Evolutionary conservation across 2,888 invertebrate genomes (phyloP), one percentile per base, ranked within the genome.

Genomic region (Prenolepis imparis): DNA sequence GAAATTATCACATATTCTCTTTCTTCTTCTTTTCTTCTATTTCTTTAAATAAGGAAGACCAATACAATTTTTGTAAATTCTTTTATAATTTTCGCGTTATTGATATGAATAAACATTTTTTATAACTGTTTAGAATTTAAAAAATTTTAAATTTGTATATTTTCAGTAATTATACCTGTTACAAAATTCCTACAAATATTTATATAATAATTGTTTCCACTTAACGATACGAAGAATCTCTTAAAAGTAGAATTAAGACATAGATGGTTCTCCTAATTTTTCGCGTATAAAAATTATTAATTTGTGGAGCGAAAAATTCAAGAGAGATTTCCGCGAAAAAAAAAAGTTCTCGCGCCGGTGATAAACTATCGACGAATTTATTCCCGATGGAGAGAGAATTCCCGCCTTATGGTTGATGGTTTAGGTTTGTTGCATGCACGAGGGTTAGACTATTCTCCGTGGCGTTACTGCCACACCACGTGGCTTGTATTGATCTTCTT

Each of bases 401-500:
- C 59, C 68, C 67, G 52, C 66, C 68, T 70, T 67, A 63, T 32
- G 78, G 70, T 83, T 86, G 75, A 73, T 74, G 75, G 73, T 86
- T 85, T 84, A 88, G 86, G 85, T 90, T 52, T 90, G 90, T 90
- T 90, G 90, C 90, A 91, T 89, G 86, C 91, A 89, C 86, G 87
- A 91, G 87, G 86, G 91, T 91, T 89, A 88, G 89, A 80, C 82
- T 80, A 87, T 89, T 91, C 86, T 89, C 84, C 61, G 90, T 88
- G 88, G 92, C 92, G 93, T 92, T 92, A 92, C 92, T 89, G 90
- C 91, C 88, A 88, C 90, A 93, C 94, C 94, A 94, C 94, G 94
- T 94, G 94, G 94, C 91, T 87, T 91, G 94, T 94, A 94, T 94
- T 94, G 94, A 94, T 94, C 94, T 92, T 90, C 91, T 92, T 92